Evolutionary conservation across 2,888 invertebrate species (phyloP).

Genomic region (Eilema caniola): DNA sequence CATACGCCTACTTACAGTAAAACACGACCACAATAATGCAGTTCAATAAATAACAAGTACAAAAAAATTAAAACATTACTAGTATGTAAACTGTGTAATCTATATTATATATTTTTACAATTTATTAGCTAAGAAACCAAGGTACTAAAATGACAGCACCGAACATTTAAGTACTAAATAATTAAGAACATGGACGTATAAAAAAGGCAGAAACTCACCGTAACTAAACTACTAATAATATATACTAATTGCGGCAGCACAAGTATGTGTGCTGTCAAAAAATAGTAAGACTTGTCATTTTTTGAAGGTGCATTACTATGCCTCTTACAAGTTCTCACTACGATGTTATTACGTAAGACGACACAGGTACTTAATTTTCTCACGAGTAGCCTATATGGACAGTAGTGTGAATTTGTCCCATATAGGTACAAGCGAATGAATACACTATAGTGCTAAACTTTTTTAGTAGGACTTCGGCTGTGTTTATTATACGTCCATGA

Average conservation of each 20-base stretch:
- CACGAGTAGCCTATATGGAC: too few relatives aligned
- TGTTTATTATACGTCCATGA: not conserved
- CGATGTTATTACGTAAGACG: not conserved
- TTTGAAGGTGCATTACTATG: not conserved
- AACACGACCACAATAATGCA: slow-evolving; percentile 71
- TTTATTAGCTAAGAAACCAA: slow-evolving; percentile 36
- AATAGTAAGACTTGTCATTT: not conserved
- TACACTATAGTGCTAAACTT: not conserved
- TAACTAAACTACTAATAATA: not conserved
- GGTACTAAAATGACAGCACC: slow-evolving; percentile 52
- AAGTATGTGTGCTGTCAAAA: not conserved
- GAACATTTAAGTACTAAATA: slow-evolving; percentile 53
- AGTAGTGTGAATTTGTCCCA: not conserved
- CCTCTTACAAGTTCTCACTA: too few relatives aligned
- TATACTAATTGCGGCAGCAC: not conserved
- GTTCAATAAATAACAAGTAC: slow-evolving; percentile 72
- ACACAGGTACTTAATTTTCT: not conserved
- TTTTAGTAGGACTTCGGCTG: not conserved
- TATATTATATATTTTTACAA: slow-evolving; percentile 35
- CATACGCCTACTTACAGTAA: slow-evolving; percentile 57
- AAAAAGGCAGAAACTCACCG: not conserved
- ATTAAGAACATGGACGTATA: slow-evolving; percentile 17
- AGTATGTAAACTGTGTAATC: slow-evolving; percentile 32
- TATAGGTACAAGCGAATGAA: not conserved
- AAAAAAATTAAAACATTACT: slow-evolving; percentile 58